Evolutionary conservation across 2,113 vertebrate genomes (phyloP), one percentile per base, ranked within the genome.

Genomic region (Numenius arquata): DNA sequence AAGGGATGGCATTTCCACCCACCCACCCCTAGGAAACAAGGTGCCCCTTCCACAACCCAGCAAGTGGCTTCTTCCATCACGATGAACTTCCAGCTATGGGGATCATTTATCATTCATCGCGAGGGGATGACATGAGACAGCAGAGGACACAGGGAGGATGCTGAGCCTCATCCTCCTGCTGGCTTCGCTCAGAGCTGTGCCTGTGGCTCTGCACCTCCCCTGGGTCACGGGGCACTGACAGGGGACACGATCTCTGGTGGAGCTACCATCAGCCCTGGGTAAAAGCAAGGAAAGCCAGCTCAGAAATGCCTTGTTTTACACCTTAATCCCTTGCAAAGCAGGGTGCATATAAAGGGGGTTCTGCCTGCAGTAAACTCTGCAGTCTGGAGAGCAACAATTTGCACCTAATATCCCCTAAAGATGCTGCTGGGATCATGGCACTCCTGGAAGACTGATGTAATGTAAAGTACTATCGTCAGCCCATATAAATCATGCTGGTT

Each of bases 401-500:
- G 4, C 50, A 84, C 40, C 80, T 68, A 75, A 61, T 34, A 85
- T 19, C 30, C 86, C 73, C 36, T 6, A 53, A 89, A 92, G 90
- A 66, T 45, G 53, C 48, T 76, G 29, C 62, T 65, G 38, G 66
- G 53, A 76, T 72, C 53, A 27, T 3, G 36, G 41, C 55, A 26
- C 62, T 58, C 26, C 61, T 72, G 74, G 71, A 91, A 94, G 82
- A 95, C 62, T 45, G 83, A 95, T 84, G 66, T 45, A 65, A 76
- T 25, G 34, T 62, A 92, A 97, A 97, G 77, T 66, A 52, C 81
- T 56, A 18, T 41, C 91, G 77, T 95, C 96, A 91, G 94, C 95
- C 82, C 94, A 56, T 55, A 96, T 96, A 96, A 97, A 97, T 97
- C 95, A 95, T 6, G 0, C 29, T 78, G 94, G 88, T 94, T 96